phyloP scores from a whole-genome alignment of 1,140 invertebrate species.

The Orchestia grillus region DNA sequence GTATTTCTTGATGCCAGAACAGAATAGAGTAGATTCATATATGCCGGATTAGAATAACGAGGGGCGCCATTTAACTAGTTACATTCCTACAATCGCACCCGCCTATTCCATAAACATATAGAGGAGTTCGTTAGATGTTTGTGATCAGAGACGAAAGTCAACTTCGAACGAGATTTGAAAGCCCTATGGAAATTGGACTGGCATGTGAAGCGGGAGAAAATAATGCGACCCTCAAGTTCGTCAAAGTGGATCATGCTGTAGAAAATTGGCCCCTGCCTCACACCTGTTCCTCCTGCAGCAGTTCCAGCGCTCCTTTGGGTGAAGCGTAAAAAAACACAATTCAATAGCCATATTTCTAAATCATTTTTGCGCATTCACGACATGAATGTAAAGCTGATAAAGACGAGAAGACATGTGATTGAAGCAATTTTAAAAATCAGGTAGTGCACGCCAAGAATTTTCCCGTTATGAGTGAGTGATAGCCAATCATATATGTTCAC shows the following conservation, averaged over 20 bases:
- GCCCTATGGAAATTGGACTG: no score
- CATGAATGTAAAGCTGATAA: neutral
- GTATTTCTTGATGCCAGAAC: no score
- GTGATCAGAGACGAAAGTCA: no score
- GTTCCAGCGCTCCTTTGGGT: neutral
- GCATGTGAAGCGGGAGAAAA: no score
- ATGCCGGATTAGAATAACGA: neutral
- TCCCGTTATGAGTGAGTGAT: no score
- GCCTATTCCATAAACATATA: neutral
- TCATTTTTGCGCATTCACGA: neutral
- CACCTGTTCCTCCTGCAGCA: neutral
- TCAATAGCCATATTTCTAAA: neutral
- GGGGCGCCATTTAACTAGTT: neutral
- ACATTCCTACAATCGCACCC: neutral
- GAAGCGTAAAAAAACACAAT: neutral
- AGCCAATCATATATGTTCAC: no score
- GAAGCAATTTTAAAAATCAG: neutral
- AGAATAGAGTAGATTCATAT: no score
- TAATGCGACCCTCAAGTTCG: neutral
- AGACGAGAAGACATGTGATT: neutral
- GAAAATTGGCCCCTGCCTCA: neutral
- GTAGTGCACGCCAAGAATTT: no score
- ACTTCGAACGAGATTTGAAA: no score
- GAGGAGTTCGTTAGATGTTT: no score
- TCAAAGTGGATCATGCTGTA: neutral